phyloP scores from a whole-genome alignment of 2,113 vertebrate species.

The Tychaedon coryphoeus region DNA sequence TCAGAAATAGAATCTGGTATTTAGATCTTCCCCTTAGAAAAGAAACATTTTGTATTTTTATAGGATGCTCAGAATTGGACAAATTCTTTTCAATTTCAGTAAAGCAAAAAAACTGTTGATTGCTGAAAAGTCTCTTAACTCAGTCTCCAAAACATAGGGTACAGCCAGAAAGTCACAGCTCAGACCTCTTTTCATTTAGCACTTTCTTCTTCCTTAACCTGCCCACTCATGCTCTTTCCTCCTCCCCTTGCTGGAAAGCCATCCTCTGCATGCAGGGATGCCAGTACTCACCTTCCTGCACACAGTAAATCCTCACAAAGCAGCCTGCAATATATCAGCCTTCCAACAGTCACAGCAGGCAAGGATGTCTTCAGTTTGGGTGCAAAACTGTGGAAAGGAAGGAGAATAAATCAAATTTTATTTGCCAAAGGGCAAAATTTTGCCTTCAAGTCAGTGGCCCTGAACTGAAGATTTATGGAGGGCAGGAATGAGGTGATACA shows the following conservation, averaged over 20 bases:
- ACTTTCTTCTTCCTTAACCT: neutral
- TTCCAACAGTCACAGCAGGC: neutral
- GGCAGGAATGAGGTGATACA: neutral
- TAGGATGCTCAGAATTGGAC: neutral
- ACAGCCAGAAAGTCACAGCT: neutral
- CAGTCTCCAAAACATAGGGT: neutral
- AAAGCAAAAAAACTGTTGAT: neutral
- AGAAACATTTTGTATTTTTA: neutral
- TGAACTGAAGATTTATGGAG: constrained; percentile 22
- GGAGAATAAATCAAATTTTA: constrained; percentile 31
- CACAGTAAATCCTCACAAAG: neutral
- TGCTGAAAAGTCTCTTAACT: neutral
- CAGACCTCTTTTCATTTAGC: neutral
- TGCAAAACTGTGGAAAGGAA: constrained; percentile 8
- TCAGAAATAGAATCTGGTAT: neutral
- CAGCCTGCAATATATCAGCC: neutral
- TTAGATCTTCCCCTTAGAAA: neutral
- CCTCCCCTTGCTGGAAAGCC: neutral
- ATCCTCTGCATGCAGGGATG: neutral
- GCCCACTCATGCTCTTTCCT: neutral
- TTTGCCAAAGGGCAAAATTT: constrained; percentile 23
- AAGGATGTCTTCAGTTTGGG: neutral
- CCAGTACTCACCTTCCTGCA: neutral
- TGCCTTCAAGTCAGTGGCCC: constrained; percentile 5
- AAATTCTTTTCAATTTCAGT: neutral